A percentile compares a stretch with the other conserved stretches of the same genome.
Conservation (phyloP, 2,797 vertebrate genomes). For the Brachymystax lenok region DNA sequence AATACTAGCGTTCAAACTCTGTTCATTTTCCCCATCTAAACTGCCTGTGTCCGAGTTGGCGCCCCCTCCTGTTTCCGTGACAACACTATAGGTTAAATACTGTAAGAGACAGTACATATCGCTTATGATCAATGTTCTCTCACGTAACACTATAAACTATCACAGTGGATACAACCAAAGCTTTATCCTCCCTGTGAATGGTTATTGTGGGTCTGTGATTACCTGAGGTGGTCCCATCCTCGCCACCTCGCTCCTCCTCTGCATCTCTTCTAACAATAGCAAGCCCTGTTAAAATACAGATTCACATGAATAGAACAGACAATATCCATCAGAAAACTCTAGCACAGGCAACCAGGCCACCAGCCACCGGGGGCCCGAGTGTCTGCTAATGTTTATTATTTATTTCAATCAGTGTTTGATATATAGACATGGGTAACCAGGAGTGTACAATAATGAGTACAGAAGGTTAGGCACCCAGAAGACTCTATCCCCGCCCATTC, state of each 20-base stretch:
- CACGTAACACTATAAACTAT: background rate
- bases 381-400: too few relatives aligned
- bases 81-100: background rate
- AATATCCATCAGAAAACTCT: background rate
- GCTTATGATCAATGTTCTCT: too few relatives aligned
- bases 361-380: too few relatives aligned
- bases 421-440: too few relatives aligned
- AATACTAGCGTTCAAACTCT: background rate
- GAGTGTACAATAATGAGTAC: too few relatives aligned
- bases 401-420: too few relatives aligned
- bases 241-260: background rate
- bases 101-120: background rate
- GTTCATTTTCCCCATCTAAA: background rate
- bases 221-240: background rate
- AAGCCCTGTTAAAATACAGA: background rate
- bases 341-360: background rate
- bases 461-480: too few relatives aligned
- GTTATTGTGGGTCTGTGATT: background rate
- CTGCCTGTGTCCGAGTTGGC: background rate
- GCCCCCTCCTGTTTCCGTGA: background rate
- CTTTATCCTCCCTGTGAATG: background rate
- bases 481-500: too few relatives aligned
- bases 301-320: background rate
- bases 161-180: background rate
- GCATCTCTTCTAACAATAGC: background rate